Evolutionary conservation across 2,797 vertebrate genomes (phyloP), one percentile per base, ranked within the genome.

Genomic region (Sebastiscus tertius): DNA sequence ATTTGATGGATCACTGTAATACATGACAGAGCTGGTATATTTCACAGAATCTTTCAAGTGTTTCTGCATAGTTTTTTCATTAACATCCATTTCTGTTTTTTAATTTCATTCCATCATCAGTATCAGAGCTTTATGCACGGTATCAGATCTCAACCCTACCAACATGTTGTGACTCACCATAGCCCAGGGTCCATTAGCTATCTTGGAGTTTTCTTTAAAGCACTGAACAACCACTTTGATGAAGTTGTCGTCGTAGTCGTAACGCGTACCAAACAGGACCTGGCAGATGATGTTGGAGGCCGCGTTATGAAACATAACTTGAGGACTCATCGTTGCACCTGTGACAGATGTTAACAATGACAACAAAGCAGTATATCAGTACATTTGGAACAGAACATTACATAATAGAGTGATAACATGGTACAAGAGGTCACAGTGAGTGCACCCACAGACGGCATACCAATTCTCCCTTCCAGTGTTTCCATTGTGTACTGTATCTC

Each of bases 271-370:
- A 33, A 89, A 93, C 56, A 93, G 81, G 34, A 93, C 79, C 46
- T 84, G 77, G 36, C 83, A 91, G 77, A 94, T 89, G 59, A 94
- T 87, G 58, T 92, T 91, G 64, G 88, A 94, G 24, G 89, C 83
- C 18, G 83, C 85, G 8, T 92, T 90, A 60, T 94, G 92, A 81
- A 94, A 93, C 75, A 92, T 22, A 52, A 83, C 77, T 63, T 82
- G 46, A 34, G 91, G 93, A 79, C 73, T 74, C 65, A 75, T 12
- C 12, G 69, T 60, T n/a, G 27, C 61, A 70, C 81, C 89, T 93
- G 86, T 18, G 73, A 34, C 55, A 36, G 80, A 59, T 39, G 60
- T 14, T 26, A 29, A 60, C 29, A 55, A 18, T 20, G 24, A 31
- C 63, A 26, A 26, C 46, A 4, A 20, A 1, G 9, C 2, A 5